Conservation (phyloP, 2,888 invertebrate genomes). For the Limnephilus auricula region DNA sequence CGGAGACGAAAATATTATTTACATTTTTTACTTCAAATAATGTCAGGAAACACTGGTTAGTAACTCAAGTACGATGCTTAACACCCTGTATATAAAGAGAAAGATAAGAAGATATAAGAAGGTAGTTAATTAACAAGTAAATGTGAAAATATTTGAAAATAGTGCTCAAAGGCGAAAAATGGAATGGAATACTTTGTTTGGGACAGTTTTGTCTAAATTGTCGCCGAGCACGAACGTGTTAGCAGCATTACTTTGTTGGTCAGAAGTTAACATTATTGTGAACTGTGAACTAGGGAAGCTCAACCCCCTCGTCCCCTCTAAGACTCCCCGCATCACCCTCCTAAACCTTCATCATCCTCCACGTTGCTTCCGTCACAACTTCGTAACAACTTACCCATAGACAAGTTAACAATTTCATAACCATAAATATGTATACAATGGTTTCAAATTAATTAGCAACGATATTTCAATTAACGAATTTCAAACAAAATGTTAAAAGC, state of each 20-base stretch:
- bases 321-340: not conserved
- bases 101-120: no score
- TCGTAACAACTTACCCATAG: not conserved
- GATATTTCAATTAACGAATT: not conserved
- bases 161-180: not conserved
- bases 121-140: not conserved
- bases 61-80: no score
- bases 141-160: not conserved
- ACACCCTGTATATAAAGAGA: no score
- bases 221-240: not conserved
- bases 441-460: not conserved
- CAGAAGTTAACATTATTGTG: not conserved
- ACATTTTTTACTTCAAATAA: no score
- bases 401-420: not conserved
- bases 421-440: not conserved
- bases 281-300: not conserved
- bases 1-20: no score
- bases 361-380: not conserved
- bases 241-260: not conserved
- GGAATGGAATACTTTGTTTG: no score
- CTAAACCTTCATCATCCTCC: no score
- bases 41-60: no score
- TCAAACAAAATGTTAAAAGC: not conserved
- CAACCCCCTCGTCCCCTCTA: not conserved
- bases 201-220: conserved; percentile 2